Conservation (phyloP, 92 coral and sea anemone species). For the Porites cylindrica region DNA sequence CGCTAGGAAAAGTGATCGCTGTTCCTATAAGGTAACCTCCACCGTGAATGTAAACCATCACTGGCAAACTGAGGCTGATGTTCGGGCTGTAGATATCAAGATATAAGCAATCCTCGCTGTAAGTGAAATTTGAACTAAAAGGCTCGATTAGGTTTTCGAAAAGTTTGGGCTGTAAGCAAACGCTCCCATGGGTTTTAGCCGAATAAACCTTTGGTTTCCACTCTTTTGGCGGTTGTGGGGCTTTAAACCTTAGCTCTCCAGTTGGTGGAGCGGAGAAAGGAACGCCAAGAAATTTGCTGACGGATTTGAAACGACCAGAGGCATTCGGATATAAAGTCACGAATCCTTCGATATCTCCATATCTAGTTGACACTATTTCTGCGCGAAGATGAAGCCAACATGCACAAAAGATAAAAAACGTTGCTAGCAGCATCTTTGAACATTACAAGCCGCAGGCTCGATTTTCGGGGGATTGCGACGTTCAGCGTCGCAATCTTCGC, state of each 20-base stretch:
- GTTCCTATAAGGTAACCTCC: slow-evolving; percentile 49
- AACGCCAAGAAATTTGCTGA: slow-evolving; percentile 56
- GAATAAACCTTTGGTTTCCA: slow-evolving; percentile 55
- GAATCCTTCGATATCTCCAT: slow-evolving; percentile 18
- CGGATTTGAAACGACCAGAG: slow-evolving; percentile 16
- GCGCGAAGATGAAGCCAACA: neutral
- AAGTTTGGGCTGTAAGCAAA: slow-evolving; percentile 42
- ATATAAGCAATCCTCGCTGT: slow-evolving; percentile 55
- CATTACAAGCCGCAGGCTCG: too few relatives aligned
- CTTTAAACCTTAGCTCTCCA: slow-evolving; percentile 54
- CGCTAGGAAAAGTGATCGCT: neutral
- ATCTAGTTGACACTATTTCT: neutral
- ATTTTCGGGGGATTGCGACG: too few relatives aligned
- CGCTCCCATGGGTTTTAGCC: slow-evolving; percentile 54
- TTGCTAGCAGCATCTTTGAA: neutral
- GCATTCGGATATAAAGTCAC: neutral
- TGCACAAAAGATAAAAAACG: neutral
- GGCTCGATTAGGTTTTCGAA: neutral
- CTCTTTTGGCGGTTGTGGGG: slow-evolving; percentile 45
- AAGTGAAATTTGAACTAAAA: slow-evolving; percentile 2
- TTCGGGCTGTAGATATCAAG: slow-evolving; percentile 53
- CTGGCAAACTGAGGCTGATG: slow-evolving; percentile 47
- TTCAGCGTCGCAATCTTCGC: too few relatives aligned
- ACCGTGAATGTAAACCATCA: slow-evolving; percentile 65
- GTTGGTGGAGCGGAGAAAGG: slow-evolving; percentile 47